Evolutionary conservation across 2,797 vertebrate species (phyloP).

Genomic region (Vireo griseus): DNA sequence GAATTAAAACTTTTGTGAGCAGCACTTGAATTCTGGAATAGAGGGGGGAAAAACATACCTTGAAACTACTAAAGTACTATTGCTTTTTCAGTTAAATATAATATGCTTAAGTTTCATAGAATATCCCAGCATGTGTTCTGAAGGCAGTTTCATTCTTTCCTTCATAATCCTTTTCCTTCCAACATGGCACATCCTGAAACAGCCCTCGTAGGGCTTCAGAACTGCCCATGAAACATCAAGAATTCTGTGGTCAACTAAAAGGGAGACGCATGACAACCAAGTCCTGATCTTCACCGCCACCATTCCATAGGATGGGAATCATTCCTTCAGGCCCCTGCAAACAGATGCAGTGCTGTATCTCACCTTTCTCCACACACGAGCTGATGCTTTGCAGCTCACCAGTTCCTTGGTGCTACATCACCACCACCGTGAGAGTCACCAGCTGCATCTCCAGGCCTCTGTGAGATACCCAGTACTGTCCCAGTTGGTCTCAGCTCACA

Average conservation of each 20-base stretch:
- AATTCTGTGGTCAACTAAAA: not conserved
- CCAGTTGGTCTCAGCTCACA: not conserved
- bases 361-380: not conserved
- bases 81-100: not conserved
- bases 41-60: fast-evolving
- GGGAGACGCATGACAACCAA: not conserved
- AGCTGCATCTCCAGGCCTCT: not conserved
- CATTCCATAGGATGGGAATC: not conserved
- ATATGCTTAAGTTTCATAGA: not conserved
- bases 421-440: fast-evolving
- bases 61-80: not conserved
- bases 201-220: not conserved
- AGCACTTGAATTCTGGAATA: not conserved
- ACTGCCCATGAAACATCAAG: not conserved
- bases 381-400: not conserved
- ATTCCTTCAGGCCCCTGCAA: fast-evolving
- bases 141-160: not conserved
- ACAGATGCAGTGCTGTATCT: not conserved
- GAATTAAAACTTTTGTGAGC: not conserved
- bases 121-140: not conserved
- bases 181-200: not conserved
- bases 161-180: not conserved
- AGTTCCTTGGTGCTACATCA: not conserved
- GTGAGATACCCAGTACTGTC: fast-evolving
- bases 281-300: not conserved